Percentiles rank a stretch among this genome's conserved stretches.
Conservation (phyloP, 2,113 vertebrate species). For the Paradoxurus hermaphroditus region DNA sequence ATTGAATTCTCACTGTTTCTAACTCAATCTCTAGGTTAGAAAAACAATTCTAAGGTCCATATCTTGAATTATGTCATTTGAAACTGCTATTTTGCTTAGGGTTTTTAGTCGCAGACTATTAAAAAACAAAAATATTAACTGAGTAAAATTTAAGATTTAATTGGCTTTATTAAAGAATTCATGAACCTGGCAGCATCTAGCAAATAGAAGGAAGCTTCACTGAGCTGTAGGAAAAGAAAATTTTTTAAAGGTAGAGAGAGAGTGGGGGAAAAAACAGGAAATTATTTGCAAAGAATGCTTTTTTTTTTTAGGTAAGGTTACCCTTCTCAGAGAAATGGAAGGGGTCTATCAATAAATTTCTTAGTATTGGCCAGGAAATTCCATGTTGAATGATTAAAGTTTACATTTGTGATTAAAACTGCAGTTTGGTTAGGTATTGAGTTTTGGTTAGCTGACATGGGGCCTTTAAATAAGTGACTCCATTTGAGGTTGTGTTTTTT, state of each 20-base stretch:
- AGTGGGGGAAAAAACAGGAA: accelerated
- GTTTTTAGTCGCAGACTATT: neutral
- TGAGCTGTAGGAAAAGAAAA: neutral
- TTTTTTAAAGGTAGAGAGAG: neutral
- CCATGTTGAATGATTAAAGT: neutral
- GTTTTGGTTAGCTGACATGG: neutral
- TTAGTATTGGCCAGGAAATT: neutral
- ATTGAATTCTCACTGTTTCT: neutral
- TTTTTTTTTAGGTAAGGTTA: neutral
- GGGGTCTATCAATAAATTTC: neutral
- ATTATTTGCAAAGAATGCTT: neutral
- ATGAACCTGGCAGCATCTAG: neutral
- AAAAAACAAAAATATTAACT: neutral
- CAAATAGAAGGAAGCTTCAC: neutral
- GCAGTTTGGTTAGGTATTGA: neutral
- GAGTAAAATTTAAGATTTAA: neutral
- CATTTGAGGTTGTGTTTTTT: neutral
- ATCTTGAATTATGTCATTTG: neutral
- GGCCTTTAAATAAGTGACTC: neutral
- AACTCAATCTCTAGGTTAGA: neutral
- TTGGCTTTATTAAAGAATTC: neutral
- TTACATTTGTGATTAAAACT: neutral
- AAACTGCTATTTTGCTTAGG: neutral
- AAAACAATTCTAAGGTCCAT: neutral
- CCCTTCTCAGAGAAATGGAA: neutral